Evolutionary conservation across 2,113 vertebrate species (phyloP), one percentile per base, ranked within the genome.

Genomic region (Chelonoidis abingdonii): DNA sequence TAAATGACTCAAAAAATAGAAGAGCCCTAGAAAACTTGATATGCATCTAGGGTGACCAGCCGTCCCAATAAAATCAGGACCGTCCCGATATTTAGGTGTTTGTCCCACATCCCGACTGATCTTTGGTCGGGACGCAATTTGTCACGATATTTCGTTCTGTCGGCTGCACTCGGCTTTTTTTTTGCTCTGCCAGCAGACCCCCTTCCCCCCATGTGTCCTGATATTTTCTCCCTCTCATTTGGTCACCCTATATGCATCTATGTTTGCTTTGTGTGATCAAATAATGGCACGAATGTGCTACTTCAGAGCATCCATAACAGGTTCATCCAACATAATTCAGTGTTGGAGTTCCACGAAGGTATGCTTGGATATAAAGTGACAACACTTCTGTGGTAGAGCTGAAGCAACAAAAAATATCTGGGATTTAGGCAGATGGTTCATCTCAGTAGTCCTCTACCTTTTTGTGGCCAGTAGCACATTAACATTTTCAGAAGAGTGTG

Each of bases 1-100:
- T 94, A 56, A 44, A 78, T 80, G 69, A 95, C 53, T 86, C 50
- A 52, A 17, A 52, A 91, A 93, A 91, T 65, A 83, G 1, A 83
- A 59, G 53, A 80, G 78, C 92, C 91, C 86, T 89, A 86, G 80
- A 95, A 89, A 93, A 88, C 0, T 4, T 7, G 85, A 22, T 69
- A 38, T 11, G 5, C 6, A 0, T 62, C 87, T n/a, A 8, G 47
- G 47, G 47, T 49, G 47, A 49, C 47, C 47, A 49, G 47, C 10
- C 47, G 10, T 49, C 47, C 47, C 47, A 10, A 49, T 10, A 49
- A 49, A 49, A 49, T 49, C 47, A 49, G 47, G 47, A 10, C 47
- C 47, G 10, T 49, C 47, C 47, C 47, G 47, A 49, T 49, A 49
- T 10, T 49, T 49, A 49, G 47, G 47, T 49, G 47, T 49, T 49